A percentile compares a stretch with the other conserved stretches of the same genome.
Evolutionary conservation across 1,140 invertebrate species (phyloP).

Genomic region (Hyles euphorbiae): DNA sequence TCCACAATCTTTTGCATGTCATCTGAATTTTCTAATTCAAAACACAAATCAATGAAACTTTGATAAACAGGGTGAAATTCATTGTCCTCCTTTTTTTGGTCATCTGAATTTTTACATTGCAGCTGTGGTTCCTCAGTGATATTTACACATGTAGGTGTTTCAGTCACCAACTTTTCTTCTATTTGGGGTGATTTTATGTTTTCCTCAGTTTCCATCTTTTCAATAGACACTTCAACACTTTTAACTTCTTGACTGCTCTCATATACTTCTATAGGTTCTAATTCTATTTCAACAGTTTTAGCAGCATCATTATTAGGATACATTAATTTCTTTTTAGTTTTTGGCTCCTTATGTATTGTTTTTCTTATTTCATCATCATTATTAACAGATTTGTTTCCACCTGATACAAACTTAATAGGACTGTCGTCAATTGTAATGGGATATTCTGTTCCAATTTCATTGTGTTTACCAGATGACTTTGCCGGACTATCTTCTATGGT

Average conservation of each 20-base stretch:
- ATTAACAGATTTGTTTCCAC: constrained; percentile 21
- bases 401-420: constrained; percentile 35
- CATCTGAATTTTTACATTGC: not conserved
- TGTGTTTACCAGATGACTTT: constrained; percentile 29
- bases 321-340: constrained; percentile 59
- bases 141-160: too few species aligned
- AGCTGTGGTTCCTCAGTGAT: too few species aligned
- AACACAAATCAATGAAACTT: constrained; percentile 59
- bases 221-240: not conserved
- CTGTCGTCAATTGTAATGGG: constrained; percentile 62
- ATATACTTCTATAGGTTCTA: constrained; percentile 23
- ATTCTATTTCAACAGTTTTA: constrained; percentile 44
- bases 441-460: constrained; percentile 35
- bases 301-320: constrained; percentile 35
- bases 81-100: constrained; percentile 8
- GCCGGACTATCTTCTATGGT: constrained; percentile 66
- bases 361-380: constrained; percentile 30
- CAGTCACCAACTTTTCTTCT: too few species aligned
- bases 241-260: not conserved
- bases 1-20: constrained; percentile 70
- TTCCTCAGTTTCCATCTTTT: not conserved
- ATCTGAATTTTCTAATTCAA: constrained; percentile 60
- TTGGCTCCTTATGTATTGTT: constrained; percentile 21
- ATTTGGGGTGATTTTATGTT: not conserved
- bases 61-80: constrained; percentile 57